These are phyloP conservation scores for Druon quercuslanigerum DNA, from an alignment of 1,140 invertebrate genomes.

Conservation along the genomic window DNA sequence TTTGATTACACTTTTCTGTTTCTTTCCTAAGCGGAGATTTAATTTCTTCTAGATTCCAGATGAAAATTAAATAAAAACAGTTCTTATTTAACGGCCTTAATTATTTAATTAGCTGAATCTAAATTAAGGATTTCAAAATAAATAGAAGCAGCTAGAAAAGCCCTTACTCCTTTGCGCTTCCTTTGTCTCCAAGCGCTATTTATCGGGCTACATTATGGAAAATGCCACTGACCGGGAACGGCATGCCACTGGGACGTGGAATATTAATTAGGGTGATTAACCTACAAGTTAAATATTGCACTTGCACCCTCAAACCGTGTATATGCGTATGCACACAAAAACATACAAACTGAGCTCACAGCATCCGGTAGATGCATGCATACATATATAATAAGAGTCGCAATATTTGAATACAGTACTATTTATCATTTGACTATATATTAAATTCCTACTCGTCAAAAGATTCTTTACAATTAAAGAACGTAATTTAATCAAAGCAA, in stretches of 20 bases:
- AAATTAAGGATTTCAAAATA: constrained; percentile 21
- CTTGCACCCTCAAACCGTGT: constrained; percentile 29
- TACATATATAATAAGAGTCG: too few relatives aligned
- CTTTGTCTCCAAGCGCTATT: constrained; percentile 47
- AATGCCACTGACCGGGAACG: constrained; percentile 51
- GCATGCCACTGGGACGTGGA: constrained; percentile 46
- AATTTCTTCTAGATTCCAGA: not conserved
- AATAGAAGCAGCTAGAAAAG: not conserved
- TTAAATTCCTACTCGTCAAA: too few relatives aligned
- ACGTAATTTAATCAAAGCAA: too few relatives aligned
- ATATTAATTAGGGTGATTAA: constrained; percentile 71
- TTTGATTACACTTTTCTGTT: not conserved
- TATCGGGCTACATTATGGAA: constrained; percentile 61
- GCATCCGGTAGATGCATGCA: too few relatives aligned
- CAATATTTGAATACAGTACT: too few relatives aligned
- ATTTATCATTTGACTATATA: too few relatives aligned
- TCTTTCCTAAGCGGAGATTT: not conserved
- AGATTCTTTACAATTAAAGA: too few relatives aligned
- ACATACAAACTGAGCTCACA: not conserved
- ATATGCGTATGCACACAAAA: not conserved
- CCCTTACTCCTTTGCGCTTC: constrained; percentile 33
- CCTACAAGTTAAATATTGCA: constrained; percentile 65
- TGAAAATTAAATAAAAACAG: not conserved
- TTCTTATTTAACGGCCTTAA: not conserved
- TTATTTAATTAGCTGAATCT: constrained; percentile 4